Evolutionary conservation across 37 sponge, comb jelly and placozoan species (phyloP).

Genomic region (Corticium candelabrum): DNA sequence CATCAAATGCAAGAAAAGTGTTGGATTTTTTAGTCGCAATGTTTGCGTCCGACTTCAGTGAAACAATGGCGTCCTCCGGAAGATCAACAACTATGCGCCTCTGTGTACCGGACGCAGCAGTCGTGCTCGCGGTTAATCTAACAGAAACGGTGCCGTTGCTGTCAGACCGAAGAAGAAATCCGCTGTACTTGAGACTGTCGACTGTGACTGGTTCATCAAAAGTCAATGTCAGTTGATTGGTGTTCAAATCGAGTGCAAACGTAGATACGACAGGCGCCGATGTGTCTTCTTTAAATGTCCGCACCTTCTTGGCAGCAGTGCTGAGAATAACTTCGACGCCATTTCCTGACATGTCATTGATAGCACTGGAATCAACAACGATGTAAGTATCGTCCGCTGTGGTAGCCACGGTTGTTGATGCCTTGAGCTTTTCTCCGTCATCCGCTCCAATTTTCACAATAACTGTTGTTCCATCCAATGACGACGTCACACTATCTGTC

Average conservation of each 20-base stretch:
- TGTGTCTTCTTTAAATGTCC: constrained; percentile 19
- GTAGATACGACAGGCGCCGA: constrained; percentile 39
- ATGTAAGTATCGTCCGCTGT: constrained; percentile 29
- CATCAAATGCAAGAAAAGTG: background rate
- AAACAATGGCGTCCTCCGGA: background rate
- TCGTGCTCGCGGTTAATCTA: constrained; percentile 5
- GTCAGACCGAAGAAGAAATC: constrained; percentile 48
- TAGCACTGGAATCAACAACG: constrained; percentile 12
- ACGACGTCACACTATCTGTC: constrained; percentile 16
- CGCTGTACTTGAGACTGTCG: constrained; percentile 35
- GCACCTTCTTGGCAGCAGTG: background rate
- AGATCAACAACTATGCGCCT: constrained; percentile 9
- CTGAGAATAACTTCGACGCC: background rate
- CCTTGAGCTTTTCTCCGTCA: constrained; percentile 65
- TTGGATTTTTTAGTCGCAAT: background rate
- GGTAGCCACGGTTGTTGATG: constrained; percentile 45
- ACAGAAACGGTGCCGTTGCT: background rate
- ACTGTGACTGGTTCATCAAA: constrained; percentile 89
- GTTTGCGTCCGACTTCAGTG: background rate
- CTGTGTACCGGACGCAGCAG: constrained; percentile 27
- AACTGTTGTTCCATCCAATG: constrained; percentile 24
- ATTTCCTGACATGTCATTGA: constrained; percentile 16
- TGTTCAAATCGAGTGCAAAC: constrained; percentile 53
- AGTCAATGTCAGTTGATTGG: constrained; percentile 34
- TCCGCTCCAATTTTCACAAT: constrained; percentile 47